Conservation (phyloP, 2,113 vertebrate genomes). For the Nematolebias whitei region DNA sequence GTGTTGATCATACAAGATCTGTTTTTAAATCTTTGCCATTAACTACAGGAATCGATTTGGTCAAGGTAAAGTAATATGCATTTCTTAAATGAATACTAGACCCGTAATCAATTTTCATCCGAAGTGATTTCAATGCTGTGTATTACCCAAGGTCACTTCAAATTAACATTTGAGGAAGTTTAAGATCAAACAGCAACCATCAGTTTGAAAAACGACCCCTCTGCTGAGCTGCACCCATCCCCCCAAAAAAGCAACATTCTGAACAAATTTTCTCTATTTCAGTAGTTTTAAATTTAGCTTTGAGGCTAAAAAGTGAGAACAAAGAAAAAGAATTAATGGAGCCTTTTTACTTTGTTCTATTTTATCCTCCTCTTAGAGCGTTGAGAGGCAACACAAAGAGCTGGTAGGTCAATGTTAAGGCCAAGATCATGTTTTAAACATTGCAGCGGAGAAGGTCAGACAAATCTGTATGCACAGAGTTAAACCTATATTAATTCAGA, state of each 20-base stretch:
- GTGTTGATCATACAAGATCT: no score
- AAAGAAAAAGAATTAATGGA: slow-evolving; percentile 46
- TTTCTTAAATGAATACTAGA: no score
- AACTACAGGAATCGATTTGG: no score
- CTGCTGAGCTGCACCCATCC: not conserved
- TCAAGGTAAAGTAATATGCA: no score
- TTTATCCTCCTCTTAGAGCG: slow-evolving; percentile 46
- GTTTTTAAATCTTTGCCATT: no score
- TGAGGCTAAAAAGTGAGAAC: slow-evolving; percentile 23
- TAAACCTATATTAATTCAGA: slow-evolving; percentile 17
- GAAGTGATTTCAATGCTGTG: not conserved
- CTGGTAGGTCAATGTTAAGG: slow-evolving; percentile 44
- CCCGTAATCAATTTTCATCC: not conserved
- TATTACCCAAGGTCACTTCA: not conserved
- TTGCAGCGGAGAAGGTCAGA: slow-evolving; percentile 33
- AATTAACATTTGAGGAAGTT: not conserved
- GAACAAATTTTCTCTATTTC: slow-evolving; percentile 21
- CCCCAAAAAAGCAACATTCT: not conserved
- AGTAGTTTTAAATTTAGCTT: slow-evolving; percentile 52
- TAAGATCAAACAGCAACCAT: not conserved
- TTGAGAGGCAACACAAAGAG: slow-evolving; percentile 49
- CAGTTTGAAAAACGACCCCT: not conserved
- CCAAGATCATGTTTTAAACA: slow-evolving; percentile 49
- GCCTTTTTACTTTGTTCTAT: slow-evolving; percentile 51
- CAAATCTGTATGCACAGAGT: not conserved